Evolutionary conservation across 2,888 invertebrate genomes (phyloP).

Genomic region (Sycophila texana): DNA sequence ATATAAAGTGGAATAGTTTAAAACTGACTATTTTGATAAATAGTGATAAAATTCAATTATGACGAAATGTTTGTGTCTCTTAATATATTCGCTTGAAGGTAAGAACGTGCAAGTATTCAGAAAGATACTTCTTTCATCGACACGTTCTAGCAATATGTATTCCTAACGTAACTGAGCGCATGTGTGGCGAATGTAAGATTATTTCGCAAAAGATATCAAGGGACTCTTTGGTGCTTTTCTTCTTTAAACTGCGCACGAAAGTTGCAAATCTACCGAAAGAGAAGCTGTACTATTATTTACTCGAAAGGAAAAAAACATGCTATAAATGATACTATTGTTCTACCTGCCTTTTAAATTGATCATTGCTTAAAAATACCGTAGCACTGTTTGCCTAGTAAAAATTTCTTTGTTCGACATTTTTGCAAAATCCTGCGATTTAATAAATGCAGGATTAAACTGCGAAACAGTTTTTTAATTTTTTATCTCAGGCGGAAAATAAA

Average conservation of each 20-base stretch:
- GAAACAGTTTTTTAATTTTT: too few relatives aligned
- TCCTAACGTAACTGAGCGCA: conserved; percentile 30
- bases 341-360: too few relatives aligned
- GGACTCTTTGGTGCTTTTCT: conserved; percentile 19
- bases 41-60: conserved; percentile 52
- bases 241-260: background rate
- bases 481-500: too few relatives aligned
- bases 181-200: conserved; percentile 30
- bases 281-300: too few relatives aligned
- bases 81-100: conserved; percentile 23
- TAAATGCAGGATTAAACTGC: too few relatives aligned
- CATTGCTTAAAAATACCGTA: too few relatives aligned
- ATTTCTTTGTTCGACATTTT: too few relatives aligned
- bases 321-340: too few relatives aligned
- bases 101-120: conserved; percentile 36
- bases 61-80: conserved; percentile 28
- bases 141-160: conserved; percentile 40
- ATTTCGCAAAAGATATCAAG: conserved; percentile 30
- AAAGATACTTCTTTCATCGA: conserved; percentile 31
- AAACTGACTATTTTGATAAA: background rate
- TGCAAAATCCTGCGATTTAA: too few relatives aligned
- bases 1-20: background rate
- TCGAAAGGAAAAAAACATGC: too few relatives aligned
- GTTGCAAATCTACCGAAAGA: background rate
- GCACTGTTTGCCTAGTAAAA: too few relatives aligned